Percentiles rank a stretch among this genome's conserved stretches.
Evolutionary conservation across 1,140 invertebrate species (phyloP).

Genomic region (Cydia amplana): DNA sequence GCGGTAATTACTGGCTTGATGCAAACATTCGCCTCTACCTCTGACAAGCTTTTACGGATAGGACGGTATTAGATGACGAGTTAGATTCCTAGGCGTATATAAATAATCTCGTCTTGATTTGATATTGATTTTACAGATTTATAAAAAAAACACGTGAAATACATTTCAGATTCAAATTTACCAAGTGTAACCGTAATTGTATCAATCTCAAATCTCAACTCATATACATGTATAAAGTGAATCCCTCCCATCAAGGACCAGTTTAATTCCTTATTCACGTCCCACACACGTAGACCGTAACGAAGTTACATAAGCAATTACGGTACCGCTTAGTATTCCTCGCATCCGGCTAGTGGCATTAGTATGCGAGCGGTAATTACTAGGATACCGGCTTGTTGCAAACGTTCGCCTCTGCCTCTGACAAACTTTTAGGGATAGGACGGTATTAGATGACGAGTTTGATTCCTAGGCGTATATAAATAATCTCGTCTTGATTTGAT

Average conservation of each 20-base stretch:
- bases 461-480: too few species aligned
- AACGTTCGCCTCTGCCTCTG: not conserved
- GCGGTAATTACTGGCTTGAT: not conserved
- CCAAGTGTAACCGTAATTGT: too few species aligned
- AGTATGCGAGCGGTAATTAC: slow-evolving; percentile 17
- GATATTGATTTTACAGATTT: too few species aligned
- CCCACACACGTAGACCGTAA: not conserved
- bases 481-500: too few species aligned
- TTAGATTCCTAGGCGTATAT: too few species aligned
- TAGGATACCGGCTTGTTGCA: not conserved
- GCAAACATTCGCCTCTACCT: not conserved
- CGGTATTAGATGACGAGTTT: not conserved
- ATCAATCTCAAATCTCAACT: too few species aligned
- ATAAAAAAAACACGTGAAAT: too few species aligned
- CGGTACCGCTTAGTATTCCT: slow-evolving; percentile 7
- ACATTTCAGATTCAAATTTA: too few species aligned
- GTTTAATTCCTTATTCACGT: not conserved
- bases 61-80: not conserved
- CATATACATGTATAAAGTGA: too few species aligned
- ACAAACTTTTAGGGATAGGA: not conserved
- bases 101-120: too few species aligned
- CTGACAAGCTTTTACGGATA: not conserved
- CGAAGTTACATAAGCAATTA: slow-evolving; percentile 19
- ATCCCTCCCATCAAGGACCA: too few species aligned
- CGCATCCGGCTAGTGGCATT: slow-evolving; percentile 14